A percentile compares a stretch with the other conserved stretches of the same genome.
Conservation (phyloP, 2,797 vertebrate species). For the Ispidina lecontei region DNA sequence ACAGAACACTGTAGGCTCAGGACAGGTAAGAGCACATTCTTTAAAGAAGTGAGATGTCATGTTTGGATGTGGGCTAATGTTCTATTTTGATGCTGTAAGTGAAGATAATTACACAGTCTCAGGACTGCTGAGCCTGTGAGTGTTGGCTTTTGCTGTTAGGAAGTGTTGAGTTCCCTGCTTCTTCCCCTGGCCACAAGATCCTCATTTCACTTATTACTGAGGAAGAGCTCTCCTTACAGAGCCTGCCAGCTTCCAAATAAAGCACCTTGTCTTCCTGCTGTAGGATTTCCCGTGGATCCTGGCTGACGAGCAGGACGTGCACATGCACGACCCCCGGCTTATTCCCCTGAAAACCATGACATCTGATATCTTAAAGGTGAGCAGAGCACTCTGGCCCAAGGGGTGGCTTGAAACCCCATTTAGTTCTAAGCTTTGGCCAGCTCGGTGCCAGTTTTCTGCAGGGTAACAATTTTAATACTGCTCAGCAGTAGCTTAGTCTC, state of each 20-base stretch:
- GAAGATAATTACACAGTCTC: background rate
- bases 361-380: slow-evolving; percentile 94
- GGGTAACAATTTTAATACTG: background rate
- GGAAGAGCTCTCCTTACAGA: background rate
- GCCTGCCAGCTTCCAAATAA: background rate
- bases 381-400: background rate
- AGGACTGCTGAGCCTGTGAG: background rate
- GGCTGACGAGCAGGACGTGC: slow-evolving; percentile 94
- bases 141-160: background rate
- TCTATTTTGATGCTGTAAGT: background rate
- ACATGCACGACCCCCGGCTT: slow-evolving; percentile 94
- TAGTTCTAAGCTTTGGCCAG: background rate
- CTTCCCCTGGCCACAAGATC: background rate
- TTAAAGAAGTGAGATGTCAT: background rate
- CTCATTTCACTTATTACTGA: background rate
- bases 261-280: background rate
- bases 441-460: background rate
- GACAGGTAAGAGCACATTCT: background rate
- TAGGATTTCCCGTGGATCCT: slow-evolving; percentile 98
- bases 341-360: slow-evolving; percentile 98
- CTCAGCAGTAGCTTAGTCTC: background rate
- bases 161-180: background rate
- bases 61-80: background rate
- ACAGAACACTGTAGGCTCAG: background rate
- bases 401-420: background rate